Evolutionary conservation across 2,113 vertebrate species (phyloP).

Genomic region (Nerophis ophidion): DNA sequence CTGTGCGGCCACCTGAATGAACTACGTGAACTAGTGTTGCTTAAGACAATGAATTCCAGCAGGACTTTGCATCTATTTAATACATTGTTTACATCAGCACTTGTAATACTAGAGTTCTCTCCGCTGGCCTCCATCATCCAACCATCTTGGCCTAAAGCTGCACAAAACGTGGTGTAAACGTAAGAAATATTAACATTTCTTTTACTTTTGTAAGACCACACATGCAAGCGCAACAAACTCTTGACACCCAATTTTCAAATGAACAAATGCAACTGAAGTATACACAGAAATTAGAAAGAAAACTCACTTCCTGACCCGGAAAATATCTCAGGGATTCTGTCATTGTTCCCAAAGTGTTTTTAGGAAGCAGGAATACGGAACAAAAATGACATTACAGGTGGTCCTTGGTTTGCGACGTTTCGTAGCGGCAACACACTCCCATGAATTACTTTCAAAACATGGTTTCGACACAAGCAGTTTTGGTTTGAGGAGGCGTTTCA

Average conservation of each 20-base stretch:
- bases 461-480: too few relatives aligned
- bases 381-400: too few relatives aligned
- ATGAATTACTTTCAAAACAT: too few relatives aligned
- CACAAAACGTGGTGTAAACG: conserved; percentile 57
- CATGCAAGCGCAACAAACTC: conserved; percentile 19
- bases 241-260: conserved; percentile 55
- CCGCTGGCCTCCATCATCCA: conserved; percentile 18
- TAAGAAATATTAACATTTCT: conserved; percentile 8
- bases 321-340: conserved; percentile 6
- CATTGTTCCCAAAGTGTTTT: neutral
- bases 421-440: too few relatives aligned
- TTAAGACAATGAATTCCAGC: conserved; percentile 61
- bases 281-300: neutral
- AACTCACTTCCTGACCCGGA: neutral
- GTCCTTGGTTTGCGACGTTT: too few relatives aligned
- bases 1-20: conserved; percentile 29
- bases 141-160: conserved; percentile 29
- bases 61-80: conserved; percentile 36
- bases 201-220: too few relatives aligned
- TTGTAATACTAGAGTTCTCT: conserved; percentile 31
- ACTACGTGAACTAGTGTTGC: conserved; percentile 42
- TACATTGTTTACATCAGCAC: conserved; percentile 50
- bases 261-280: conserved; percentile 33
- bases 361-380: neutral
- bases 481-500: too few relatives aligned